phyloP scores from a whole-genome alignment of 2,797 vertebrate species.

The Gadopsis bispinosus region DNA sequence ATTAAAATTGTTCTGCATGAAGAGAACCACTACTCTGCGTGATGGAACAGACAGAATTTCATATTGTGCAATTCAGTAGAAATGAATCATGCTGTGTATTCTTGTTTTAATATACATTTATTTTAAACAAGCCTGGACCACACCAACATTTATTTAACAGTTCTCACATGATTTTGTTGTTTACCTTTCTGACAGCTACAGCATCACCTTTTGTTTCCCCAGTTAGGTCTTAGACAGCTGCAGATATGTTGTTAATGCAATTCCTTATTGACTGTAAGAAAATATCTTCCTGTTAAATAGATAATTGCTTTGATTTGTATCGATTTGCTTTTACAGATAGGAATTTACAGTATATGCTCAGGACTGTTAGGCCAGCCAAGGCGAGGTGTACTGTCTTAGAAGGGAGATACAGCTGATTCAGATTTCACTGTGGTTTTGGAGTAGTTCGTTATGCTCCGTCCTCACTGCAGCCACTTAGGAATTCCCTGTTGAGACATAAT shows the following conservation, averaged over 20 bases:
- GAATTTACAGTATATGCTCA: neutral
- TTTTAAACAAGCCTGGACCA: neutral
- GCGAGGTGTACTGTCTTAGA: neutral
- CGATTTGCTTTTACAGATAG: slow-evolving; percentile 16
- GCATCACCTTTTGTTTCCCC: neutral
- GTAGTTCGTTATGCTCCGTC: neutral
- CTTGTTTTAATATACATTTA: neutral
- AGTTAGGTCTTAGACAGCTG: neutral
- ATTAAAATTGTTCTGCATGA: slow-evolving; percentile 20
- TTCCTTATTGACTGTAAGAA: slow-evolving; percentile 16
- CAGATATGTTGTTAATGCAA: slow-evolving; percentile 13
- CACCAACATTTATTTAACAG: neutral
- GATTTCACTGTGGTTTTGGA: slow-evolving; percentile 7
- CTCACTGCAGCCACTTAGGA: slow-evolving; percentile 1
- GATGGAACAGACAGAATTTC: slow-evolving; percentile 18
- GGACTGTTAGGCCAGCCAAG: neutral
- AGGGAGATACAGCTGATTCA: slow-evolving; percentile 1
- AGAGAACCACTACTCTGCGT: neutral
- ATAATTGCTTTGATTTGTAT: slow-evolving; percentile 23
- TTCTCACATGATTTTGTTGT: neutral
- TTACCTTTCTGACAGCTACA: neutral
- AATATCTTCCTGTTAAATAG: slow-evolving; percentile 11
- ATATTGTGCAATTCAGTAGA: neutral
- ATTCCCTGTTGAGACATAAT: neutral
- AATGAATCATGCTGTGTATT: slow-evolving; percentile 9